phyloP scores from a whole-genome alignment of 2,113 vertebrate species.

The Rhea pennata region DNA sequence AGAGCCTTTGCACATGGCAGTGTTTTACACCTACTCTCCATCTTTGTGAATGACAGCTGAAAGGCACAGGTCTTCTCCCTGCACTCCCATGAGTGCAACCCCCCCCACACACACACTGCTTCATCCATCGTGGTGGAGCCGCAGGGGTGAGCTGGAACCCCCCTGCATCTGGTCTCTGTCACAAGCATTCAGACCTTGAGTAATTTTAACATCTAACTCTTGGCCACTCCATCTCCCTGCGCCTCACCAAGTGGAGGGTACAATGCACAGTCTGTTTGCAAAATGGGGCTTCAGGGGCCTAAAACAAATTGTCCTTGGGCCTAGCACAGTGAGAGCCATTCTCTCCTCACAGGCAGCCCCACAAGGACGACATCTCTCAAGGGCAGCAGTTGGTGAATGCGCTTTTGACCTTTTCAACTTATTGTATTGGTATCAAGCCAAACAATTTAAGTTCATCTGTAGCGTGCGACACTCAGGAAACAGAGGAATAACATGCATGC shows the following conservation, averaged over 20 bases:
- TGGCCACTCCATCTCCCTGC: neutral
- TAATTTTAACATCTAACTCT: neutral
- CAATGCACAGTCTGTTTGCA: constrained; percentile 45
- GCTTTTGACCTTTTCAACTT: constrained; percentile 73
- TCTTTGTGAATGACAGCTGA: accelerated
- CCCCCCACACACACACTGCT: accelerated
- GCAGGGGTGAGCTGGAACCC: accelerated
- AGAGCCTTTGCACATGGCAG: accelerated
- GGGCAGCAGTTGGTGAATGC: neutral
- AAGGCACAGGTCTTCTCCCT: accelerated
- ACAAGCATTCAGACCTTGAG: neutral
- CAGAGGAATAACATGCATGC: constrained; percentile 7
- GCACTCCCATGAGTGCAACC: neutral
- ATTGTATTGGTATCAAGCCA: constrained; percentile 71
- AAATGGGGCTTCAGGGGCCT: neutral
- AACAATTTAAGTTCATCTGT: constrained; percentile 62
- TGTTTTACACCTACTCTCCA: neutral
- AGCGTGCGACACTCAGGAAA: neutral
- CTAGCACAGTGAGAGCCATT: constrained; percentile 17
- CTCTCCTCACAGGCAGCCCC: neutral
- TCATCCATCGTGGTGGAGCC: accelerated
- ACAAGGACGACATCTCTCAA: neutral
- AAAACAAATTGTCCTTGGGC: constrained; percentile 47
- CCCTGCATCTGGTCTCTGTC: neutral
- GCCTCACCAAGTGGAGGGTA: neutral